Base-by-base conservation (phyloP, 2,797 vertebrate genomes). In the Poeciliopsis paucimaculata region DNA sequence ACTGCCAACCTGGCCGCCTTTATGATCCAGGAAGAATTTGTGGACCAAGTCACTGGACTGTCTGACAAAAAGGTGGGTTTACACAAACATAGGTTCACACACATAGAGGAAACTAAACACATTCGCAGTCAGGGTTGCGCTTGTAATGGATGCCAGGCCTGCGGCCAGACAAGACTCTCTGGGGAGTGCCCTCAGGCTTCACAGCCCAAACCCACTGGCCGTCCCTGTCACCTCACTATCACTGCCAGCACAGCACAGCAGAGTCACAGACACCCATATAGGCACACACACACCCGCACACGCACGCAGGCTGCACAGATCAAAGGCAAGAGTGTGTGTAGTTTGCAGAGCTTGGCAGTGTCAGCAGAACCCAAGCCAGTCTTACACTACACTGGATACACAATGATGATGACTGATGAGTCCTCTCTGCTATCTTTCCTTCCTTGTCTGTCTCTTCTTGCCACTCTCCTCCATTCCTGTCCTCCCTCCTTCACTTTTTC, bases 11-110 rank as follows among this genome's bases (percentile, higher is more conserved):
- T 99, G 94, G 98, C 98, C n/a, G 98, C 98, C 79, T 99, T 99
- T 90, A 99, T 99, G 98, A 99, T 99, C 92, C 98, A 99, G 90
- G 98, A 99, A 84, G 98, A 99, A 90, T 99, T 99, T 91, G 98
- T 99, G 86, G 98, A 99, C 95, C 98, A 99, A 89, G 98, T 99
- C 91, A 99, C 98, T 2, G 98, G 98, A 68, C 96, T 99, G 87
- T 99, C 98, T 80, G 98, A 99, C 95, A 98, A 98, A 91, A 99
- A 99, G 97, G 98, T 99, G 93, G 71, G 94, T 88, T 55, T 49
- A 80, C 74, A 89, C 85, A 81, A 74, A 79, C 23, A 73, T 28
- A 45, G 28, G 75, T 73, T 81, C 70, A 82, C 70, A 73, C 62
- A 39, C 9, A 23, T 72, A 76, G 47, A 79, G 20, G 60, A 79